Evolutionary conservation across 2,113 vertebrate species (phyloP), one percentile per base, ranked within the genome.

Genomic region (Melanocharis versteri): DNA sequence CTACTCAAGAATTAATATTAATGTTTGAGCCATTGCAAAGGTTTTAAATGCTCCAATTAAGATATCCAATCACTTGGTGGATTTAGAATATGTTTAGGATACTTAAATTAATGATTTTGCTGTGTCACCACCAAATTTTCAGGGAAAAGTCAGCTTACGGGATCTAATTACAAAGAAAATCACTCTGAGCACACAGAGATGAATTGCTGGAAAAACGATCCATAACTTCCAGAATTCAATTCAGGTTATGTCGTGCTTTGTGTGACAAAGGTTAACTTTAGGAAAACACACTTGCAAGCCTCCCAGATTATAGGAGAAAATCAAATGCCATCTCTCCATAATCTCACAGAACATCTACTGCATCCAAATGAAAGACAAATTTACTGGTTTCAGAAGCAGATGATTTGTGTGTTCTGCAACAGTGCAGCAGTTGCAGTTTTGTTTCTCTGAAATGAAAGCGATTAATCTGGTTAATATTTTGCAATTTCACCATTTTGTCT

Each of bases 161-260:
- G 61, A 80, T 51, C 57, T 83, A 80, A 87, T 92, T 96, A 77
- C 53, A 87, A 90, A 68, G 17, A 50, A 97, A 97, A 94, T 76
- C 9, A 68, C 70, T 89, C 45, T 15, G 53, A 91, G 30, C 44
- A 45, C n/a, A 73, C 71, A 84, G 57, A 94, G 70, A 93, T n/a
- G 35, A 94, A 93, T 14, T 79, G 48, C 83, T 56, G 80, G 60
- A 94, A 97, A 96, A 93, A 23, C 64, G 13, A 90, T 79, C 72
- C 86, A 47, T 91, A 93, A 85, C 39, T 87, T 95, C 69, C 81
- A 90, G 84, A 96, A 91, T 88, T 71, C 81, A 96, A 42, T 86
- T 94, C 69, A 77, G 39, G 26, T 87, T 64, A 65, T 89, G 39
- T n/a, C 78, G 69, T 26, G 8, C 11, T 40, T 85, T 93, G 54